Base-by-base conservation (phyloP, 2,888 invertebrate species). In the Brachypalpus laphriformis region DNA sequence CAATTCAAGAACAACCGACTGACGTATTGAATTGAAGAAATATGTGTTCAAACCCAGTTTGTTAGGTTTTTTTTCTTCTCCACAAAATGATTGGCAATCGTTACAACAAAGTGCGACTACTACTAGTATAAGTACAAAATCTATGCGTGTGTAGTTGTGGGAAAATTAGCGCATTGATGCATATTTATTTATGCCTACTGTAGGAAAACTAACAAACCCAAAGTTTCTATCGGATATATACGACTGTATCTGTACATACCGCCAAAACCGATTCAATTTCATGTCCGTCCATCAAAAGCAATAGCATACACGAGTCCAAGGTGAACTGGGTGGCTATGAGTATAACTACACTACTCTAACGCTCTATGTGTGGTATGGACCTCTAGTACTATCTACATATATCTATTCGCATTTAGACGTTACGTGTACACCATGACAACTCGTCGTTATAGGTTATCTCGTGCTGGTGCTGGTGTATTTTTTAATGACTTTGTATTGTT, bases 231-330 rank as follows among this genome's bases (percentile, higher is more conserved):
- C 59, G 59, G 20, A 74, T 45, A 63, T 28, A 22, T 56, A 31
- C 31, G 42, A 42, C 2, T 49, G 72, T 72, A 22, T 40, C 47
- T 49, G 78, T 78, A 45, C 8, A 70, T 51, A 42, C 49, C 68
- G 63, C 68, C 45, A 61, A 71, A 75, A 54, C 71, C 76, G 47
- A 81, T 76, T 81, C 59, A 71, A 85, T 80, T 85, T 85, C 81
- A 71, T 85, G 76, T 85, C 56, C 65, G 85, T 80, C 70, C 70
- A 85, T 85, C 70, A 75, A 80, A 78, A 75, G 85, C 70, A 63
- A 78, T 49, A 78, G 56, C 75, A 76, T 80, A 66, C 75, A 61
- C 66, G 80, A 85, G 75, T 72, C 85, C 85, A 85, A 85, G 85
- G 85, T 85, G 85, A 85, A 85, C 85, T 75, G 85, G n/a, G 85